phyloP scores from a whole-genome alignment of 2,797 vertebrate genomes.

The Hippocampus kuda region DNA sequence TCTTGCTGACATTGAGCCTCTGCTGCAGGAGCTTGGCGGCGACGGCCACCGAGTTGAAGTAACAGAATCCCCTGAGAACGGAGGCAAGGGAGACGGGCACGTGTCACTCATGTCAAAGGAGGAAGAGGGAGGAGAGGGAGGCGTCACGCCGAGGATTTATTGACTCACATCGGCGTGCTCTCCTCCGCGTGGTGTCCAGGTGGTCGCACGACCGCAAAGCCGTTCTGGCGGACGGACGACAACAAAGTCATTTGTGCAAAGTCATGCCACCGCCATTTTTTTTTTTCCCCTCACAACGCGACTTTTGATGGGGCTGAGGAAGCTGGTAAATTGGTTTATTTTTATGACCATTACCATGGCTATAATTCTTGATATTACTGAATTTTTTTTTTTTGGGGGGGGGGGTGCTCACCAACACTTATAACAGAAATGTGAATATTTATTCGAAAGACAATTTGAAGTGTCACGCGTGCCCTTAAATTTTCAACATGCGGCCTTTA shows the following conservation, averaged over 20 bases:
- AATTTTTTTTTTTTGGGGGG: no score
- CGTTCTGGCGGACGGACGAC: constrained; percentile 70
- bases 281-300: no score
- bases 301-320: no score
- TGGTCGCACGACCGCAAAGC: constrained; percentile 91
- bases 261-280: not conserved
- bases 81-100: not conserved
- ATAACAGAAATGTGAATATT: not conserved
- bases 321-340: no score
- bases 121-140: no score
- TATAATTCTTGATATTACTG: no score
- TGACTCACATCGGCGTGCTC: constrained; percentile 89
- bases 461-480: no score
- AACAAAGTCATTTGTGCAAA: constrained; percentile 4
- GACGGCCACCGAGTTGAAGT: constrained; percentile 93
- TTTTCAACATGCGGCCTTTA: not conserved
- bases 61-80: constrained; percentile 87
- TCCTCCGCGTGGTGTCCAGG: constrained; percentile 95
- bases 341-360: no score
- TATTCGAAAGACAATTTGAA: no score
- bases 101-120: not conserved
- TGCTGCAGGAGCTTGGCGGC: constrained; percentile 94
- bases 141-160: not conserved
- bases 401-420: not conserved
- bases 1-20: constrained; percentile 86